Conservation (phyloP, 2,888 invertebrate genomes). For the Chouioia cunea region DNA sequence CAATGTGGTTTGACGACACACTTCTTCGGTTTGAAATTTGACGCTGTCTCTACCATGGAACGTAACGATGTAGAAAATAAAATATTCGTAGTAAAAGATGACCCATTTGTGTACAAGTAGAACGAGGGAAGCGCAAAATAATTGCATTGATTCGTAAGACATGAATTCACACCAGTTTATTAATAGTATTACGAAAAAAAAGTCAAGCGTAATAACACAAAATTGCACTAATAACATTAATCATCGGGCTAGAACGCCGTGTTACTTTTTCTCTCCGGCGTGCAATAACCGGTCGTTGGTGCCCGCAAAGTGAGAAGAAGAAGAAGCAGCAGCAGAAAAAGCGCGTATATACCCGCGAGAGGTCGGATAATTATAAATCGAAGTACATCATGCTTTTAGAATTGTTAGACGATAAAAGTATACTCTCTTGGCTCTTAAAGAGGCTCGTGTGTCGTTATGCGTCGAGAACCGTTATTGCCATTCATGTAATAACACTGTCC, state of each 20-base stretch:
- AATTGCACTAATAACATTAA: constrained; percentile 12
- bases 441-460: constrained; percentile 4
- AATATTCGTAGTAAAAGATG: too few species aligned
- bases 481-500: constrained; percentile 19
- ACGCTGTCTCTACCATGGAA: too few species aligned
- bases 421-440: constrained; percentile 15
- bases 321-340: constrained; percentile 6
- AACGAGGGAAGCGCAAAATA: not conserved
- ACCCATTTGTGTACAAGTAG: too few species aligned
- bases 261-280: not conserved
- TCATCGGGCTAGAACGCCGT: not conserved
- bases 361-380: constrained; percentile 15
- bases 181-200: not conserved
- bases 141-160: not conserved
- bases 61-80: too few species aligned
- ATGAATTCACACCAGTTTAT: not conserved
- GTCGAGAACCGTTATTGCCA: constrained; percentile 19
- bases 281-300: not conserved
- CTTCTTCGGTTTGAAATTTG: too few species aligned
- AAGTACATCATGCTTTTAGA: not conserved
- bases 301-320: not conserved
- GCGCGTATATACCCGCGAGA: constrained; percentile 1
- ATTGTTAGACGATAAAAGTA: not conserved
- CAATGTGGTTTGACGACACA: too few species aligned
- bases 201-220: not conserved